Evolutionary conservation across 2,888 invertebrate genomes (phyloP), one percentile per base, ranked within the genome.

Genomic region (Lasiommata megera): DNA sequence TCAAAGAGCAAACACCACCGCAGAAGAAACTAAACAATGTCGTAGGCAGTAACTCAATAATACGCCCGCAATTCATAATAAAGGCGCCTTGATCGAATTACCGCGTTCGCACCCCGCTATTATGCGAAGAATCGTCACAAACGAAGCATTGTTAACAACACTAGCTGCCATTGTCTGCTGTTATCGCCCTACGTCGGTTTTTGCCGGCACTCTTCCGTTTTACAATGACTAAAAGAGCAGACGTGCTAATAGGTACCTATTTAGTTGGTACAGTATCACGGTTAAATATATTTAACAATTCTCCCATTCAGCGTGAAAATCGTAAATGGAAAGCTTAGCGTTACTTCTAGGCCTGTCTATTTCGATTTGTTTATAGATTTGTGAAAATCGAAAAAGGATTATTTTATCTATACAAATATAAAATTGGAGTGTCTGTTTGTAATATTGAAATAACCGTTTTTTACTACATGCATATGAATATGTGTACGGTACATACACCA

Each of bases 51-150:
- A 85, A 86, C 79, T 84, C 80, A 83, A 86, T 88, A 84, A 80
- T 77, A 73, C 81, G 84, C 84, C 86, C 84, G 86, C 87, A 85
- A 83, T 80, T 77, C 76, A 68, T 77, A 78, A 87, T 86, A 86
- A 88, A 86, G 79, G 82, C 78, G 72, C 78, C 79, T 85, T 82
- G 84, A 89, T 88, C 84, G 83, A 87, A 83, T 88, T 85, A 87
- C 82, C 72, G 77, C 83, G 81, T 79, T 84, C 79, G 82, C 84
- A 76, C 84, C 82, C 84, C 79, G 82, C 80, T 70, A 86, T 87
- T 87, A 82, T 86, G 86, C 80, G 85, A 87, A 88, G 89, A 88
- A 86, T 87, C 78, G 84, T 82, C 88, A 88, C 88, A 89, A 89
- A 89, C 88, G 89, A 89, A 88, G 75, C 84, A 88, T 89, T 89